Evolutionary conservation across 2,888 invertebrate genomes (phyloP).

Genomic region (Isotomurus palustris): DNA sequence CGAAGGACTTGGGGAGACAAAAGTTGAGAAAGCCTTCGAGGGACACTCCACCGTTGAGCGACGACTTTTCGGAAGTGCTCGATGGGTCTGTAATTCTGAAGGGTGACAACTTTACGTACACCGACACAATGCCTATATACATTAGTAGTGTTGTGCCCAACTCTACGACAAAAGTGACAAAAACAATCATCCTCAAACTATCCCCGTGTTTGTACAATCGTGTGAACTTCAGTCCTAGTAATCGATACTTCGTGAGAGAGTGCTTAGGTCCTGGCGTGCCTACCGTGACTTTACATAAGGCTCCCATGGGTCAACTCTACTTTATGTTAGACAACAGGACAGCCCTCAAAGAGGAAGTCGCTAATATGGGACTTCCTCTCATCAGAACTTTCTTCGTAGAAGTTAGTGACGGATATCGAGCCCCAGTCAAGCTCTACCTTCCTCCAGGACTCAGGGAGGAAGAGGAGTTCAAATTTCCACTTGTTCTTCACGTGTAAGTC

Average conservation of each 20-base stretch:
- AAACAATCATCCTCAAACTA: constrained; percentile 28
- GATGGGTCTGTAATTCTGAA: not conserved
- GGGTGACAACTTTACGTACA: constrained; percentile 2
- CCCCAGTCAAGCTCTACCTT: constrained; percentile 70
- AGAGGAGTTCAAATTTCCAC: constrained; percentile 73
- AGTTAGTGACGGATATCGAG: constrained; percentile 63
- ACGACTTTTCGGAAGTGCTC: not conserved
- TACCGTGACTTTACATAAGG: constrained; percentile 47
- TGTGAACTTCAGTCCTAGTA: constrained; percentile 48
- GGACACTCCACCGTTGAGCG: not conserved
- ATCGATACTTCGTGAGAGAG: constrained; percentile 62
- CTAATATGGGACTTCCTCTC: constrained; percentile 68
- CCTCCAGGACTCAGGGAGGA: constrained; percentile 80
- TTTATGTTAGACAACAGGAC: constrained; percentile 59
- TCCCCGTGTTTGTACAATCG: constrained; percentile 42
- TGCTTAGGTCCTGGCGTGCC: constrained; percentile 65
- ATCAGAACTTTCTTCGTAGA: constrained; percentile 62
- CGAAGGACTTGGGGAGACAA: constrained; percentile 17
- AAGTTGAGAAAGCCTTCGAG: not conserved
- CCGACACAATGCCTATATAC: constrained; percentile 27
- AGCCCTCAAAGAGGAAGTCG: constrained; percentile 60
- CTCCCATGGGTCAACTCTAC: constrained; percentile 34
- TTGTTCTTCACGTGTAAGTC: constrained; percentile 79
- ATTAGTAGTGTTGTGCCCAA: not conserved
- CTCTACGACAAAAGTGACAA: not conserved